Evolutionary conservation across 2,113 vertebrate genomes (phyloP).

Genomic region (Sakesphorus luctuosus): DNA sequence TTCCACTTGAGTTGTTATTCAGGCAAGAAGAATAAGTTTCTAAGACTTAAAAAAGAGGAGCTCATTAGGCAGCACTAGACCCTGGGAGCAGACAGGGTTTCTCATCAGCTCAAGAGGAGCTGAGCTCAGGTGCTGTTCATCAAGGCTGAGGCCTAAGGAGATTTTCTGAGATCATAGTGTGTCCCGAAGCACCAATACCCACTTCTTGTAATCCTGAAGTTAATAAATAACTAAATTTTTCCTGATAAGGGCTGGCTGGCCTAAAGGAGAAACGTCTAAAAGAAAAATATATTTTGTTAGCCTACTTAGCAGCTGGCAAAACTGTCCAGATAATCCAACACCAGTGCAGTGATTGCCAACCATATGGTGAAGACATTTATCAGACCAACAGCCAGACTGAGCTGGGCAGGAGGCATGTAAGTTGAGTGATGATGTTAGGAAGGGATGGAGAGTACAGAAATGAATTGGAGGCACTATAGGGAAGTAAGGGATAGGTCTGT

Average conservation of each 20-base stretch:
- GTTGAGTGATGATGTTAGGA: background rate
- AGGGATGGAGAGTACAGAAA: background rate
- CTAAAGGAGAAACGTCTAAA: background rate
- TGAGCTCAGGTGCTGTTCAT: background rate
- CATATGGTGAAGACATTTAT: background rate
- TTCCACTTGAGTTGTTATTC: background rate
- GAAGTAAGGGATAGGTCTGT: background rate
- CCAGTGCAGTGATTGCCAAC: background rate
- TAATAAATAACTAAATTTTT: background rate
- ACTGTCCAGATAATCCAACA: background rate
- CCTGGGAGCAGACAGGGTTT: background rate
- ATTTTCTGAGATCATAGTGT: background rate
- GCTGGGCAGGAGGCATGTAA: background rate
- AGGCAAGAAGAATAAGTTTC: background rate
- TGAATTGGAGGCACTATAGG: fast-evolving
- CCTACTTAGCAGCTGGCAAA: background rate
- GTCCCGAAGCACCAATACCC: background rate
- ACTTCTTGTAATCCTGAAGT: background rate
- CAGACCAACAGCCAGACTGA: background rate
- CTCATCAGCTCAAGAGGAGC: background rate
- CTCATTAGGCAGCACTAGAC: background rate
- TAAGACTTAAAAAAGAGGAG: background rate
- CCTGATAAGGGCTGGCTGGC: background rate
- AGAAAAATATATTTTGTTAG: background rate
- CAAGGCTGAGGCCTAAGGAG: background rate